Conservation (phyloP, 2,888 invertebrate species). For the Parnassius mnemosyne region DNA sequence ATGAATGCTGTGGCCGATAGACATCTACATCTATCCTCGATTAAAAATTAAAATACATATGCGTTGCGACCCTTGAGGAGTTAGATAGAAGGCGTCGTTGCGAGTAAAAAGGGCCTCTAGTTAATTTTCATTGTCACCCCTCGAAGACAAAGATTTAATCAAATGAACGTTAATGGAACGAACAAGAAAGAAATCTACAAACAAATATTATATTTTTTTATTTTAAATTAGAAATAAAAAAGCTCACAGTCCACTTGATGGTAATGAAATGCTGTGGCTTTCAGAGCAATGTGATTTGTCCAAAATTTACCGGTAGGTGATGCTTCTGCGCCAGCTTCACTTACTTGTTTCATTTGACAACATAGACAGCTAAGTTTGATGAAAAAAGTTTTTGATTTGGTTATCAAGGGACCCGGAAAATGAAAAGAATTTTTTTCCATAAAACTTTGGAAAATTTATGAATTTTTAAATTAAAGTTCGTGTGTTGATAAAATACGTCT, state of each 20-base stretch:
- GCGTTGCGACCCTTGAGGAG: no score
- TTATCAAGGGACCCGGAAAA: not conserved
- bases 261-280: not conserved
- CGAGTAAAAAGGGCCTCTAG: no score
- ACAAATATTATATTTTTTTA: no score
- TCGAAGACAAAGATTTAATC: no score
- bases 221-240: not conserved
- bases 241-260: not conserved
- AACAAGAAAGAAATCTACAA: no score
- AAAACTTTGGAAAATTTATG: not conserved
- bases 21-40: no score
- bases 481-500: not conserved
- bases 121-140: no score
- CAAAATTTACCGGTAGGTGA: not conserved
- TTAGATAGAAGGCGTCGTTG: no score
- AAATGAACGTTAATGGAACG: no score
- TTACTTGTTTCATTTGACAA: conserved; percentile 1
- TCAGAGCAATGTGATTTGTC: not conserved
- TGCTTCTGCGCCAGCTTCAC: conserved; percentile 1
- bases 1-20: no score
- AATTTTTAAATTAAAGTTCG: not conserved
- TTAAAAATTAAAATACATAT: no score
- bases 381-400: conserved; percentile 10
- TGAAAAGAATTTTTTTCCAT: not conserved
- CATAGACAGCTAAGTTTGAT: conserved; percentile 3